Percentiles rank a stretch among this genome's conserved stretches.
phyloP scores from a whole-genome alignment of 2,888 invertebrate genomes.

The Harpagoxenus sublaevis region DNA sequence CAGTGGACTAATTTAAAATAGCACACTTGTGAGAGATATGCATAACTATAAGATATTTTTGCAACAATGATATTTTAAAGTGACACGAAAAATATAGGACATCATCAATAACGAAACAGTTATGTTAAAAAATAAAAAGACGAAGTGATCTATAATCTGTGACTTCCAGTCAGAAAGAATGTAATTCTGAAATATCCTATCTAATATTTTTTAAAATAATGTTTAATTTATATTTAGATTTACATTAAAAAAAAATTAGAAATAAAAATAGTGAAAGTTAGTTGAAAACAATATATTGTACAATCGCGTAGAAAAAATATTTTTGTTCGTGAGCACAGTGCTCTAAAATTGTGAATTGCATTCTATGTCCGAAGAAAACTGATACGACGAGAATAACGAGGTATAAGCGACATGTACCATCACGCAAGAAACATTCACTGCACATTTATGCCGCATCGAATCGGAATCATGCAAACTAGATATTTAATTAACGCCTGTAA shows the following conservation, averaged over 20 bases:
- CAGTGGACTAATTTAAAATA: slow-evolving; percentile 2
- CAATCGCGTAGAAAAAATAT: not conserved
- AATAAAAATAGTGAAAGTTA: not conserved
- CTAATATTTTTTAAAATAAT: not conserved
- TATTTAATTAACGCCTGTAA: slow-evolving; percentile 79
- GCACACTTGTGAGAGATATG: not conserved
- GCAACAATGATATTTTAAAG: not conserved
- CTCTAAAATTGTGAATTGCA: not conserved
- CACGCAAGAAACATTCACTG: slow-evolving; percentile 59
- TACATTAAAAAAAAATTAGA: too few relatives aligned
- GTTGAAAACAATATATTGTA: not conserved
- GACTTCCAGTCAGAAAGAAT: not conserved
- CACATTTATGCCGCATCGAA: slow-evolving; percentile 66
- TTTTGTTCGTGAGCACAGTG: not conserved
- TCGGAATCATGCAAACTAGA: slow-evolving; percentile 76
- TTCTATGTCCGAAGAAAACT: not conserved
- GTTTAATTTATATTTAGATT: not conserved
- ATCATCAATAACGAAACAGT: not conserved
- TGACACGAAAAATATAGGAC: not conserved
- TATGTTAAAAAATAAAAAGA: not conserved
- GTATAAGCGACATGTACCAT: slow-evolving; percentile 20
- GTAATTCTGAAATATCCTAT: not conserved
- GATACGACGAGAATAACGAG: slow-evolving; percentile 50
- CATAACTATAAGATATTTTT: not conserved
- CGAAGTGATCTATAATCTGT: not conserved